Evolutionary conservation across 2,888 invertebrate species (phyloP).

Genomic region (Leptinotarsa tumamoca): DNA sequence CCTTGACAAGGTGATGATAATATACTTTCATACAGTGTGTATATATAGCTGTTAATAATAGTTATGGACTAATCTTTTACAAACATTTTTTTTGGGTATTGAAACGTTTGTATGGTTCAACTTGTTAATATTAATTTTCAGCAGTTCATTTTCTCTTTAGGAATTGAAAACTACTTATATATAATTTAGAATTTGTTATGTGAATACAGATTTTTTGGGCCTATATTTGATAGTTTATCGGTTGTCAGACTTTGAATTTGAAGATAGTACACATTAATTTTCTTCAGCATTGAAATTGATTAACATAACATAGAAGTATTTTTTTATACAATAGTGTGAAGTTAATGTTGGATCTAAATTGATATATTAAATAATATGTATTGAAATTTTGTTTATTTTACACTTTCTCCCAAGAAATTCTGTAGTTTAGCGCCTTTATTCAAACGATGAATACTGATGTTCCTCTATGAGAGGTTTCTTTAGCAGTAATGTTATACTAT

Average conservation of each 20-base stretch:
- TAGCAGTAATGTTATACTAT: no score
- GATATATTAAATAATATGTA: slow-evolving; percentile 30
- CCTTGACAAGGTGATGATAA: slow-evolving; percentile 4
- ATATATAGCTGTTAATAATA: slow-evolving; percentile 2
- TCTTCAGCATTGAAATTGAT: slow-evolving; percentile 25
- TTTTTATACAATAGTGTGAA: slow-evolving; percentile 30
- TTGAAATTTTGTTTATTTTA: slow-evolving; percentile 11
- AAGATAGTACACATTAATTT: slow-evolving; percentile 23
- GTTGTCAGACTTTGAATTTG: slow-evolving; percentile 24
- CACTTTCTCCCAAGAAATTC: no score
- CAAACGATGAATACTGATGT: no score
- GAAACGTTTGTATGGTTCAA: not conserved
- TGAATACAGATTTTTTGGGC: not conserved
- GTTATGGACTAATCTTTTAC: slow-evolving; percentile 1
- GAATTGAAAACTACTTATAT: not conserved
- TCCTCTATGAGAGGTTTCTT: no score
- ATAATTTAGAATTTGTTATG: slow-evolving; percentile 2
- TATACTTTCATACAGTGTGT: slow-evolving; percentile 7
- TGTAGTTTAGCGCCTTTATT: no score
- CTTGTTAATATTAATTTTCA: slow-evolving; percentile 3
- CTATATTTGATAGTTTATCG: slow-evolving; percentile 17
- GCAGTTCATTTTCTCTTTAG: slow-evolving; percentile 1
- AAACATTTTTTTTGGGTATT: not conserved
- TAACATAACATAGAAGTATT: slow-evolving; percentile 27
- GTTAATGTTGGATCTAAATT: slow-evolving; percentile 30